Percentiles rank a stretch among this genome's conserved stretches.
Conservation (phyloP, 2,113 vertebrate genomes). For the Alosa alosa region DNA sequence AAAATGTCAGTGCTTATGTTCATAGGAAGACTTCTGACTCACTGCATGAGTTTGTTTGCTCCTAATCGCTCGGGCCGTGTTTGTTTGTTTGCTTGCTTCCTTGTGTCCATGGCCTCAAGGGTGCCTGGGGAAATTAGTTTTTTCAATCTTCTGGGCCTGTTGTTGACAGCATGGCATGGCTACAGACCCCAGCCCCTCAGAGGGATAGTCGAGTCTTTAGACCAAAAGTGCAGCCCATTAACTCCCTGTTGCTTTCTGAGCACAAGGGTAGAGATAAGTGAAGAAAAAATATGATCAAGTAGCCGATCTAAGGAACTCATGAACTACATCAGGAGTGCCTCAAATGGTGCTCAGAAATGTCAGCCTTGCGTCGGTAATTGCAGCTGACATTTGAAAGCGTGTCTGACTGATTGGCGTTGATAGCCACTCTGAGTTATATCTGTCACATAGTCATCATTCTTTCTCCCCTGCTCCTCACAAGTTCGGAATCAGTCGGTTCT, state of each 20-base stretch:
- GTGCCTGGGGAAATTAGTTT: not conserved
- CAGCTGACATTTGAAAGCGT: slow-evolving; percentile 1
- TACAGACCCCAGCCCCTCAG: not conserved
- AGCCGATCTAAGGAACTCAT: not conserved
- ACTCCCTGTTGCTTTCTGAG: not conserved
- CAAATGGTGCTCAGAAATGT: slow-evolving; percentile 1
- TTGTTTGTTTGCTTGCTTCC: not conserved
- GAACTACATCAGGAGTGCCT: not conserved
- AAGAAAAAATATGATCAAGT: not conserved
- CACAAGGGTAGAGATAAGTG: not conserved
- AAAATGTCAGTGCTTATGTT: not conserved
- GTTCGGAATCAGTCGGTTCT: not conserved
- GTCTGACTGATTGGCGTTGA: not conserved
- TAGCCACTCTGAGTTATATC: not conserved
- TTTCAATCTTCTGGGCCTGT: not conserved
- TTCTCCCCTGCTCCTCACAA: not conserved
- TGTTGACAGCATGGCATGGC: not conserved
- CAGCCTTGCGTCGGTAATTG: not conserved
- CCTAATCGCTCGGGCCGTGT: not conserved
- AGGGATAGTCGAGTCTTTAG: not conserved
- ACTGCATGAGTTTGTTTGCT: not conserved
- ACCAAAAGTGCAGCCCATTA: not conserved
- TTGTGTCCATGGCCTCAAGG: not conserved
- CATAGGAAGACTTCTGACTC: not conserved
- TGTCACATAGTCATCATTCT: not conserved